Evolutionary conservation across 1,140 invertebrate genomes (phyloP).

Genomic region (Halesus radiatus): DNA sequence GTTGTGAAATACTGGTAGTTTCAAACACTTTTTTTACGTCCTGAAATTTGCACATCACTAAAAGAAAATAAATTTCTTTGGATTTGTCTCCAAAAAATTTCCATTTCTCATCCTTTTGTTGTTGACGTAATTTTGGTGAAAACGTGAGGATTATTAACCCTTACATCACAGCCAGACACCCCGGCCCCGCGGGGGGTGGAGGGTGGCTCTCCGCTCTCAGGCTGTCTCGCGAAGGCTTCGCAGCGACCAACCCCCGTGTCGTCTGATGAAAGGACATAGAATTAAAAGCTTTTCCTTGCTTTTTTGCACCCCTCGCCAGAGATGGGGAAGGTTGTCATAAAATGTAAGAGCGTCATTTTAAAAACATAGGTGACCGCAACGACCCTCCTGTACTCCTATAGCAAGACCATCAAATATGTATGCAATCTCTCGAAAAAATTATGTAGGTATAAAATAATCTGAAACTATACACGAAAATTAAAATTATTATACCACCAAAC

Average conservation of each 20-base stretch:
- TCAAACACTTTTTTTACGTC: too few relatives aligned
- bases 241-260: neutral
- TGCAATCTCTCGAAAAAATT: too few relatives aligned
- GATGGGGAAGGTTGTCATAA: conserved; percentile 47
- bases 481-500: too few relatives aligned
- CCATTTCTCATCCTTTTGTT: neutral
- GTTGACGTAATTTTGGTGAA: neutral
- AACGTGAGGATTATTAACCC: conserved; percentile 4
- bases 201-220: neutral
- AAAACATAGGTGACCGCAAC: too few relatives aligned
- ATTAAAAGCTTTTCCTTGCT: conserved; percentile 58
- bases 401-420: too few relatives aligned
- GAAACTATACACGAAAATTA: too few relatives aligned
- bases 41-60: neutral
- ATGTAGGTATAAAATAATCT: too few relatives aligned
- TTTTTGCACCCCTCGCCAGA: conserved; percentile 46
- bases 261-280: conserved; percentile 46
- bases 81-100: too few relatives aligned
- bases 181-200: neutral
- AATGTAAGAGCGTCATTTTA: conserved; percentile 47
- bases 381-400: too few relatives aligned
- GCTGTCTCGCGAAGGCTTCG: conserved; percentile 7
- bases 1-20: too few relatives aligned
- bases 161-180: conserved; percentile 15
- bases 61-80: neutral